These are phyloP conservation scores for Leptodactylus fallax DNA, from an alignment of 2,797 vertebrate genomes.

Conservation along the genomic window DNA sequence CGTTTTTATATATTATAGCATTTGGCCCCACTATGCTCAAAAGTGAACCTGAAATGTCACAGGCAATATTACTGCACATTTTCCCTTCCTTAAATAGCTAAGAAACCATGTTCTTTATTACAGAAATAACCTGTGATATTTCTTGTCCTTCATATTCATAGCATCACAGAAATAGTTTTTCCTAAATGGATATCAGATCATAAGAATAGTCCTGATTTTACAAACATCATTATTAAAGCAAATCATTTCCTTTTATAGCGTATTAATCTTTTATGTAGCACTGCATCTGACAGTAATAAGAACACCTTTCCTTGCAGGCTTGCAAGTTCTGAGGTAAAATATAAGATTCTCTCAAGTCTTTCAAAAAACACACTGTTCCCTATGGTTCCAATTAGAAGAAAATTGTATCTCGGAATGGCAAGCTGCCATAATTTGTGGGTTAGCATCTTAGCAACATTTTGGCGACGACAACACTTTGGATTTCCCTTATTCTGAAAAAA, in stretches of 20 bases:
- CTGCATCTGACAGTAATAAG: conserved; percentile 40
- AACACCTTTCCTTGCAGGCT: conserved; percentile 27
- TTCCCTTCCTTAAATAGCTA: neutral
- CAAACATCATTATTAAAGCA: conserved; percentile 44
- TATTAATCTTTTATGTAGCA: conserved; percentile 28
- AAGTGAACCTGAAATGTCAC: too few species aligned
- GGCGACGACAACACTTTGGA: conserved; percentile 26
- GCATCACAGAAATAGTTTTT: conserved; percentile 16
- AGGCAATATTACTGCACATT: neutral
- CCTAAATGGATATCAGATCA: conserved; percentile 26
- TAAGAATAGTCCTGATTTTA: conserved; percentile 27
- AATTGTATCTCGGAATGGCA: conserved; percentile 52
- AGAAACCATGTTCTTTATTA: neutral
- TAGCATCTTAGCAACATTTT: conserved; percentile 43
- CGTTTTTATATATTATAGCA: too few species aligned
- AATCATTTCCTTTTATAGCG: conserved; percentile 42
- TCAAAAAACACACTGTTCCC: neutral
- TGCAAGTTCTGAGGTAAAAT: conserved; percentile 22
- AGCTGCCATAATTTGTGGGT: conserved; percentile 37
- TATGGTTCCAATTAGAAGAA: conserved; percentile 46
- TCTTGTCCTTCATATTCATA: neutral
- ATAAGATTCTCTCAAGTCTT: neutral
- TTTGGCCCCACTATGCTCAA: too few species aligned
- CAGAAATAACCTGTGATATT: neutral
- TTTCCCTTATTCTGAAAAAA: neutral